These are phyloP conservation scores for Syngnathus floridae DNA, from an alignment of 2,113 vertebrate genomes.

Conservation along the genomic window DNA sequence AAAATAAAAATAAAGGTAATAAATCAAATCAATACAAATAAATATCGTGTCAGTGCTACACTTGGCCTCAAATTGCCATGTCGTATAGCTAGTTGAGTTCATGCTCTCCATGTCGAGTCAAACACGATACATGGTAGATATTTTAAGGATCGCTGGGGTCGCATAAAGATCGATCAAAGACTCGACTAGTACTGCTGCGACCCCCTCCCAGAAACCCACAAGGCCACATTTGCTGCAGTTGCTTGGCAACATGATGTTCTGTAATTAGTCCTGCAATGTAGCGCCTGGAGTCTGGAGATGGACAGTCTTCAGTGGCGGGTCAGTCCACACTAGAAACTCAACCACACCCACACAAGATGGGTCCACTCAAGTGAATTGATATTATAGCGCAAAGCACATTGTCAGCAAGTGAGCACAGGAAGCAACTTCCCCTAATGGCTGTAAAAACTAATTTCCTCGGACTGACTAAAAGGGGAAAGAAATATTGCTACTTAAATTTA, in stretches of 20 bases:
- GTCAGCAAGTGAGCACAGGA: slow-evolving; percentile 38
- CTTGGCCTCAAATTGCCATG: background rate
- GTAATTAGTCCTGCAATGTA: slow-evolving; percentile 70
- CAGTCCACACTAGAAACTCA: slow-evolving; percentile 51
- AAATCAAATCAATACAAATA: background rate
- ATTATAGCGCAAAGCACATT: slow-evolving; percentile 33
- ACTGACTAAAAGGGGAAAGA: slow-evolving; percentile 15
- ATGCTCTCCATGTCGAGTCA: slow-evolving; percentile 17
- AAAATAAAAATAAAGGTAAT: background rate
- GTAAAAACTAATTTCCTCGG: slow-evolving; percentile 28
- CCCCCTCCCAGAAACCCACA: slow-evolving; percentile 60
- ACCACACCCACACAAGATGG: slow-evolving; percentile 56
- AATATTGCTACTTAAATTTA: slow-evolving; percentile 5
- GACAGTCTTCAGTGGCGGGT: slow-evolving; percentile 55
- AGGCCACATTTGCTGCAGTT: slow-evolving; percentile 68
- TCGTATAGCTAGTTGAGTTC: slow-evolving; percentile 3
- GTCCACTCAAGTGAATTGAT: slow-evolving; percentile 42
- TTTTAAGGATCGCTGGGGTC: slow-evolving; percentile 40
- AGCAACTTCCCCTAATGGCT: slow-evolving; percentile 28
- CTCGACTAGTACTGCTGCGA: slow-evolving; percentile 46
- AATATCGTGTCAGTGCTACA: slow-evolving; percentile 1
- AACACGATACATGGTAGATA: slow-evolving; percentile 7
- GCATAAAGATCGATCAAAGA: slow-evolving; percentile 59
- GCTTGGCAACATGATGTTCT: slow-evolving; percentile 72
- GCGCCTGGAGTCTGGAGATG: slow-evolving; percentile 57